Evolutionary conservation across 2,113 vertebrate genomes (phyloP).

Genomic region (Manacus vitellinus): DNA sequence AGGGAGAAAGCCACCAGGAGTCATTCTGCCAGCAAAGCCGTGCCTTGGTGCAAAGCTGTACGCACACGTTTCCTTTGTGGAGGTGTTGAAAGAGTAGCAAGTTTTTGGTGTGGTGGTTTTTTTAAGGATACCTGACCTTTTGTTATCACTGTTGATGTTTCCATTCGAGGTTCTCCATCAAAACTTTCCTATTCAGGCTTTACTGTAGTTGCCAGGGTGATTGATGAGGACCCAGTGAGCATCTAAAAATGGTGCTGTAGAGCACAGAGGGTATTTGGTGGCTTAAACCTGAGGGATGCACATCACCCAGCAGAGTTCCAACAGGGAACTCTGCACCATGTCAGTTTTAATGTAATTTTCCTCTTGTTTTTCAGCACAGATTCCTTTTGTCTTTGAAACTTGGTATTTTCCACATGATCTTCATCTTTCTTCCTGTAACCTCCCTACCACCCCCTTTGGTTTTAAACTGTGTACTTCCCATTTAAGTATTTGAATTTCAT

Average conservation of each 20-base stretch:
- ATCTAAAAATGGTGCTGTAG: not conserved
- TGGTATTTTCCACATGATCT: slow-evolving; percentile 6
- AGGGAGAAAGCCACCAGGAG: not conserved
- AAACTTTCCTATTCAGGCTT: not conserved
- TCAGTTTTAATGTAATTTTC: not conserved
- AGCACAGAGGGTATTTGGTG: not conserved
- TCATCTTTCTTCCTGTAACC: slow-evolving; percentile 1
- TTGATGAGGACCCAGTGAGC: not conserved
- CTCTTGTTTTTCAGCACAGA: not conserved
- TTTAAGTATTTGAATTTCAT: slow-evolving; percentile 47
- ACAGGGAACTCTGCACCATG: not conserved
- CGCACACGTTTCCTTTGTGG: not conserved
- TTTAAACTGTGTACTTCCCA: slow-evolving; percentile 4
- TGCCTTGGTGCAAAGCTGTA: not conserved
- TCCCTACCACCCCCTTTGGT: not conserved
- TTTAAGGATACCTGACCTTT: not conserved
- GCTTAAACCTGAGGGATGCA: not conserved
- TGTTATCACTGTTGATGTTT: not conserved
- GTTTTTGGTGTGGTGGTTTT: not conserved
- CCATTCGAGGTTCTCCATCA: not conserved
- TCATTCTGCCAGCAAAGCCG: not conserved
- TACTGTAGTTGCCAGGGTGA: not conserved
- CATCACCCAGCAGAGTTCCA: not conserved
- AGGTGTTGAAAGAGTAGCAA: not conserved
- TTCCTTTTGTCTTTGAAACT: slow-evolving; percentile 38